Evolutionary conservation across 2,113 vertebrate species (phyloP), one percentile per base, ranked within the genome.

Genomic region (Percopsis transmontana): DNA sequence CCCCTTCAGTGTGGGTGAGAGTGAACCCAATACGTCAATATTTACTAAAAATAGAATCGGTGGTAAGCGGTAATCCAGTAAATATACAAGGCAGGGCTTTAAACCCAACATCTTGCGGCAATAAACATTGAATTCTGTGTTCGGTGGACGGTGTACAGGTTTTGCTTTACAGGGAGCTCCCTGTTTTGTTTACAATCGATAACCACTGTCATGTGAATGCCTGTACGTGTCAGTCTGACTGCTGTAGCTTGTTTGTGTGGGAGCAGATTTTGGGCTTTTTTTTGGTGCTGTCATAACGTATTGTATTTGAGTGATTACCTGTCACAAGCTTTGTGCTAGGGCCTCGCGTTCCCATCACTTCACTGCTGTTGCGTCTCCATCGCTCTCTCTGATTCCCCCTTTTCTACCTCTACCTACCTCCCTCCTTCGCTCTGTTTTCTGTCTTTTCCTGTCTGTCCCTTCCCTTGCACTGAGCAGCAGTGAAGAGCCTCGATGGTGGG

Each of bases 221-320:
- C 27, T 61, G 74, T 65, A 38, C 68, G 71, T 84, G 68, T 78
- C 75, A 76, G 61, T 77, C 50, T 56, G 63, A 68, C 61, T 15
- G 66, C 62, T 51, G 76, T 50, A 68, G 70, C 59, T 76, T 81
- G 81, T 84, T 79, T 77, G 70, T 56, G 78, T 81, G 83, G 80
- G 82, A 76, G 79, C 56, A 77, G 57, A 77, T 77, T 87, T 62
- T 83, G 27, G 81, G 85, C 82, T 83, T 51, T 21, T 84, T 81
- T 85, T 81, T 84, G 76, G 66, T 76, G 85, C 83, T 87, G 87
- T 90, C 87, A 87, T 70, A 85, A 70, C 81, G 70, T 72, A 85
- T 87, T 79, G 81, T 83, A 77, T 66, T 58, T 89, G 89, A 90
- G 76, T 83, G 85, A 90, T 84, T 85, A 83, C 74, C 76, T 85